Percentiles rank a stretch among this genome's conserved stretches.
Conservation (phyloP, 2,113 vertebrate genomes). For the Meriones unguiculatus region DNA sequence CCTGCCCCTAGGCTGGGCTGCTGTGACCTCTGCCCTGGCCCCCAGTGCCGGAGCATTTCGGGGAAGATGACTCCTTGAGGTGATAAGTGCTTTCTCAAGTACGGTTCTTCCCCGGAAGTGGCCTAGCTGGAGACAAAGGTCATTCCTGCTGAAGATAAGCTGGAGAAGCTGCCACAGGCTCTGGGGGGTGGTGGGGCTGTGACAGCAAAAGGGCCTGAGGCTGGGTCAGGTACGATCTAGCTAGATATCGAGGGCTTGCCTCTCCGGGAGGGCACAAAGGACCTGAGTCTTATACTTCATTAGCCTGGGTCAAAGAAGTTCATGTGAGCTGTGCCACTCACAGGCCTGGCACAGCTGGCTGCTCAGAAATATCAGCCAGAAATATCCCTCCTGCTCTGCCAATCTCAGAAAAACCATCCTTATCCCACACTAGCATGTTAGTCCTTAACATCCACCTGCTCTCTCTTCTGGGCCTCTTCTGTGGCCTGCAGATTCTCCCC, state of each 20-base stretch:
- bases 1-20: slow-evolving; percentile 39
- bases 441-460: neutral
- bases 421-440: no score
- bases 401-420: neutral
- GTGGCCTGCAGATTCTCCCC: neutral
- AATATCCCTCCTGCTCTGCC: accelerated
- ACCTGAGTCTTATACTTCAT: neutral
- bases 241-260: neutral
- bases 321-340: no score
- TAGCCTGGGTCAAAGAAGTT: neutral
- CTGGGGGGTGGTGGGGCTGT: neutral
- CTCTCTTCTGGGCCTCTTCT: neutral
- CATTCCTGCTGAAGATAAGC: neutral
- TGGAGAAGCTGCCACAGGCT: neutral
- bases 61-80: neutral
- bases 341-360: neutral
- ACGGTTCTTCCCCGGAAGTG: neutral
- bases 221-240: neutral
- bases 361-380: neutral
- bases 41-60: no score
- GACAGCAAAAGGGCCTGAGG: neutral
- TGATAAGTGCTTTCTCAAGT: neutral
- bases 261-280: neutral
- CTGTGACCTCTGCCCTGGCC: neutral
- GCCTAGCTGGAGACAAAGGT: neutral